Evolutionary conservation across 1,140 invertebrate species (phyloP).

Genomic region (Melanaphis sacchari): DNA sequence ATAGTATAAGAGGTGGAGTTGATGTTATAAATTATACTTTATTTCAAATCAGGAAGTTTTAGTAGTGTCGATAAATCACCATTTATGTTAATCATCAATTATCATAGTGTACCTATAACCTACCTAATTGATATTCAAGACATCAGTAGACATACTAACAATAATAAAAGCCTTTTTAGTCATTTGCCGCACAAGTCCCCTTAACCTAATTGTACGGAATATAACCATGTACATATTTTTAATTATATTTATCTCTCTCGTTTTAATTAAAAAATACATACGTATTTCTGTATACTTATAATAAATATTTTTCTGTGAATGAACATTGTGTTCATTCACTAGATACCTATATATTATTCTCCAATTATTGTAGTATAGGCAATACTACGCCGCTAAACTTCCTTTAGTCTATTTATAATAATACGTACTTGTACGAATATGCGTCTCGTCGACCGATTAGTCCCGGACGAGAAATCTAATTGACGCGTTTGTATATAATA

Average conservation of each 20-base stretch:
- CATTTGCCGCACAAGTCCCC: neutral
- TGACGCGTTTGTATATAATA: neutral
- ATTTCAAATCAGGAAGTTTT: neutral
- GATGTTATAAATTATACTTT: neutral
- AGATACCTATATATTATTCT: neutral
- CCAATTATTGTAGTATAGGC: neutral
- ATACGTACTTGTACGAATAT: neutral
- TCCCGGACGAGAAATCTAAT: neutral
- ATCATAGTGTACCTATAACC: neutral
- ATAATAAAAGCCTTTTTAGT: neutral
- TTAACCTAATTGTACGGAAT: neutral
- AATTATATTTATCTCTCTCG: neutral
- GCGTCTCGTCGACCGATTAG: neutral
- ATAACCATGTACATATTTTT: neutral
- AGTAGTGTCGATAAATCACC: neutral
- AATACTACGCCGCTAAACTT: neutral
- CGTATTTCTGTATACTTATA: neutral
- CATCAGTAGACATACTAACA: neutral
- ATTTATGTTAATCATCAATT: neutral
- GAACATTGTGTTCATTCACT: neutral
- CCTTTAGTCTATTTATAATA: too few species aligned
- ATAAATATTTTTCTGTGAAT: neutral
- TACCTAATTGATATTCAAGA: neutral
- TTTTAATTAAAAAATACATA: neutral
- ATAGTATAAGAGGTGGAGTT: neutral